phyloP scores from a whole-genome alignment of 30 jellyfish, hydroid and myxozoan species.

The Turritopsis rubra region DNA sequence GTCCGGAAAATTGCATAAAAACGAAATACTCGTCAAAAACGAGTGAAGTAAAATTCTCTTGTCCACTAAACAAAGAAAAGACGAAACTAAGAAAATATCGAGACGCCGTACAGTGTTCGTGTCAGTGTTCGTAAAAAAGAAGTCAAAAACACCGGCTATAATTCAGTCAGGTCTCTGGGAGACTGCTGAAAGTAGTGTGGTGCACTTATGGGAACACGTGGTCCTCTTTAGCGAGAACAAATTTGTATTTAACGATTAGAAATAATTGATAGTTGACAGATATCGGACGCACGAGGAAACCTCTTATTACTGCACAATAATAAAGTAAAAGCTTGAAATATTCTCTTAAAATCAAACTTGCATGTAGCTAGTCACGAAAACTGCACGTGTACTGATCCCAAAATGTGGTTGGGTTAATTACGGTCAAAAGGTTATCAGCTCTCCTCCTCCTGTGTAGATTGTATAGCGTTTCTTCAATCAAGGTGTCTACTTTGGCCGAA shows the following conservation, averaged over 20 bases:
- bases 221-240: background rate
- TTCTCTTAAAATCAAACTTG: background rate
- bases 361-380: too few relatives aligned
- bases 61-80: background rate
- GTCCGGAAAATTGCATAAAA: background rate
- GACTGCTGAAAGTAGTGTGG: too few relatives aligned
- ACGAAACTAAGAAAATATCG: background rate
- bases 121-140: conserved; percentile 10
- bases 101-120: background rate
- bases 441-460: too few relatives aligned
- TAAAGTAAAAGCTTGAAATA: background rate
- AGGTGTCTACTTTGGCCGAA: too few relatives aligned
- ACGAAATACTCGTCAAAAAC: background rate
- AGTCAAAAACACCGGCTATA: too few relatives aligned
- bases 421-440: too few relatives aligned
- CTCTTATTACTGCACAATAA: background rate
- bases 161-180: too few relatives aligned
- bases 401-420: too few relatives aligned
- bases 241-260: too few relatives aligned
- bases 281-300: background rate
- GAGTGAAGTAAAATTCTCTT: background rate
- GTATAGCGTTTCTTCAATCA: too few relatives aligned
- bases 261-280: background rate
- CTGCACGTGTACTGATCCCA: too few relatives aligned
- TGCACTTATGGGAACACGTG: background rate